These are phyloP conservation scores for Drosophila algonquin DNA, from an alignment of 2,888 invertebrate genomes.

Conservation along the genomic window DNA sequence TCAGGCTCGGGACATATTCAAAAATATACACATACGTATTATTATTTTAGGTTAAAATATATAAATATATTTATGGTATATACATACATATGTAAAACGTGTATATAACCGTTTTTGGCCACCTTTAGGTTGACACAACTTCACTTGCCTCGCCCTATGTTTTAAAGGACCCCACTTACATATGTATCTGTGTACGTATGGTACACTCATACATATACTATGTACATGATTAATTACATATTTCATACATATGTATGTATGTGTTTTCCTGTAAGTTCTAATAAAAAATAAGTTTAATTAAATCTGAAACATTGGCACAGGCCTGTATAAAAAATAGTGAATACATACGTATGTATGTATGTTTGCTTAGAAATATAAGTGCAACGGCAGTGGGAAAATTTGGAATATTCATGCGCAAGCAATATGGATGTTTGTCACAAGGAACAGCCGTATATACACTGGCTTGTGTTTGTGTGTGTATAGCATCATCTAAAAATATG, in stretches of 20 bases:
- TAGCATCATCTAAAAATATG: neutral
- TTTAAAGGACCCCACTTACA: neutral
- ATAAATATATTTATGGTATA: neutral
- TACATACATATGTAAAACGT: neutral
- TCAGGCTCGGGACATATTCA: constrained; percentile 16
- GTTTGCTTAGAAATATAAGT: constrained; percentile 12
- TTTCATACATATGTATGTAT: neutral
- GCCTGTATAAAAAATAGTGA: neutral
- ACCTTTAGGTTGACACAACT: neutral
- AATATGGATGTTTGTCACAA: constrained; percentile 53
- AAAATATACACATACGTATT: constrained; percentile 13
- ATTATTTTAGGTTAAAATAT: neutral
- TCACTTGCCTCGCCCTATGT: neutral
- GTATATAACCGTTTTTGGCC: neutral
- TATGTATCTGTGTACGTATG: neutral
- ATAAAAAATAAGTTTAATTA: neutral
- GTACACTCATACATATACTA: neutral
- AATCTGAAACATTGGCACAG: neutral
- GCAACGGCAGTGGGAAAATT: constrained; percentile 46
- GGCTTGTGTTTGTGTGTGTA: constrained; percentile 12
- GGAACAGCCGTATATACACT: constrained; percentile 4
- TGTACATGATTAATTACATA: constrained; percentile 8
- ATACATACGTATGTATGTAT: constrained; percentile 3
- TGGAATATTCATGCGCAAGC: constrained; percentile 61
- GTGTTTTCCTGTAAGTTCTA: neutral